phyloP scores from a whole-genome alignment of 2,888 invertebrate genomes.

The Melanophora roralis region DNA sequence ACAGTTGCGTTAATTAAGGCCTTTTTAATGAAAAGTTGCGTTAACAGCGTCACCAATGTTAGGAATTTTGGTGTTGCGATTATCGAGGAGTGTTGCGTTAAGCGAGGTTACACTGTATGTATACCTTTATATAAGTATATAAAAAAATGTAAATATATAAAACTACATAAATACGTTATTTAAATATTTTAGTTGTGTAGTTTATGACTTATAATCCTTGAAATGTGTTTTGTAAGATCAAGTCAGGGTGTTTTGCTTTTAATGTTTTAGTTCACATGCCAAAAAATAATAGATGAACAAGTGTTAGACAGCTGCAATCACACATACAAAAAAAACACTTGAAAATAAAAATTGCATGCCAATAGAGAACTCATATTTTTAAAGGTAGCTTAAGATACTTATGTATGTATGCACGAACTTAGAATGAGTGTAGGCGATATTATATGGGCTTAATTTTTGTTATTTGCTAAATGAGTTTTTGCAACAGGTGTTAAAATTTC shows the following conservation, averaged over 20 bases:
- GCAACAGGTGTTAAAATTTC: slow-evolving; percentile 49
- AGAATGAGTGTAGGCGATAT: slow-evolving; percentile 42
- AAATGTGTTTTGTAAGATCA: not conserved
- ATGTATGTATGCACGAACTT: too few species aligned
- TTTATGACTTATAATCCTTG: not conserved
- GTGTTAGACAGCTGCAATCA: slow-evolving; percentile 52
- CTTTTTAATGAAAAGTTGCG: too few species aligned
- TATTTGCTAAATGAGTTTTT: not conserved
- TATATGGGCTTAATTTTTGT: slow-evolving; percentile 6
- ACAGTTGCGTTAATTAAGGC: too few species aligned
- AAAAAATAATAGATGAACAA: slow-evolving; percentile 34
- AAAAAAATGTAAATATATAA: too few species aligned
- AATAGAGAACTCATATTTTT: slow-evolving; percentile 18
- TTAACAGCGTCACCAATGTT: too few species aligned
- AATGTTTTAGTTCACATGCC: slow-evolving; percentile 38
- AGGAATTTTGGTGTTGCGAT: too few species aligned
- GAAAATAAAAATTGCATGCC: slow-evolving; percentile 42
- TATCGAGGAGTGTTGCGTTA: too few species aligned
- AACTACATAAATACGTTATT: not conserved
- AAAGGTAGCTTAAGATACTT: slow-evolving; percentile 16
- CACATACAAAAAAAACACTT: slow-evolving; percentile 16
- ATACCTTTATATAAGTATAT: too few species aligned
- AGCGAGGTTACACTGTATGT: too few species aligned
- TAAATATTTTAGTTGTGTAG: not conserved
- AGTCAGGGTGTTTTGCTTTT: not conserved